Conservation (phyloP, 2,797 vertebrate species). For the Coendou prehensilis region DNA sequence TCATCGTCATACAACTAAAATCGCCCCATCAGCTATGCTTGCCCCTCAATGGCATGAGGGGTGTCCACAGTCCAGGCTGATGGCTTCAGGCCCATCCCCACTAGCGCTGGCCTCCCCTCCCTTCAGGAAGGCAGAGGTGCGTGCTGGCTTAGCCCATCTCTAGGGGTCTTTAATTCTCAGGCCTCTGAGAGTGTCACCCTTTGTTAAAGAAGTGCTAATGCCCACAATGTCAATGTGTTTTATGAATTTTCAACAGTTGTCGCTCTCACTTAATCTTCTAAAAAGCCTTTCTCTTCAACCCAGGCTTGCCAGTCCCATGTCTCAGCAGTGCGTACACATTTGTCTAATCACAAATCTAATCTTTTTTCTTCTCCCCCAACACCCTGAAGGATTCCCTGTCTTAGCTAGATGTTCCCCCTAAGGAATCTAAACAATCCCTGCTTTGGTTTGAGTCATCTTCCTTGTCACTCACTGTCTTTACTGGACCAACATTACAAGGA, state of each 20-base stretch:
- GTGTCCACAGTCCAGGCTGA: background rate
- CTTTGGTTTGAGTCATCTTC: background rate
- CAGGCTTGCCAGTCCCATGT: background rate
- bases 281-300: background rate
- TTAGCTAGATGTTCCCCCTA: background rate
- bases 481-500: background rate
- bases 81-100: background rate
- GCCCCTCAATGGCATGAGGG: rapidly evolving
- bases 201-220: background rate
- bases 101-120: background rate
- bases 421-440: background rate
- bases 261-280: background rate
- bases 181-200: background rate
- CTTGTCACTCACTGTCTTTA: background rate
- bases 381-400: background rate
- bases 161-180: background rate
- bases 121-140: background rate
- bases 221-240: background rate
- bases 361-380: background rate
- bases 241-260: background rate
- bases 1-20: background rate
- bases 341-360: background rate
- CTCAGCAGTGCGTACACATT: background rate
- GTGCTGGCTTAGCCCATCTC: background rate
- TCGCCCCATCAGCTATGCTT: background rate